Percentiles rank a stretch among this genome's conserved stretches.
Conservation (phyloP, 2,113 vertebrate species). For the Brachypodius melanocephalos region DNA sequence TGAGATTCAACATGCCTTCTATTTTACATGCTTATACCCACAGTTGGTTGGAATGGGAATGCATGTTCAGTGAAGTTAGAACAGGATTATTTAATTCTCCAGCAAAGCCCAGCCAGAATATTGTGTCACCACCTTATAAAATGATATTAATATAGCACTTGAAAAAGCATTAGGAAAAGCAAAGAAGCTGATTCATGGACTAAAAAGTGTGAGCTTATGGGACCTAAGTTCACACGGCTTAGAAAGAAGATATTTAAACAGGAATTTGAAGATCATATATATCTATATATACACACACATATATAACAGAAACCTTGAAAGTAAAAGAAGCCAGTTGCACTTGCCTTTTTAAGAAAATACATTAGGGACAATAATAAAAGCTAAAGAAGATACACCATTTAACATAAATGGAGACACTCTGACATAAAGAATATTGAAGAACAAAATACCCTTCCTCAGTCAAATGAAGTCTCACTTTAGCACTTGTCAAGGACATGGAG, state of each 20-base stretch:
- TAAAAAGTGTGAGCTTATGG: constrained; percentile 42
- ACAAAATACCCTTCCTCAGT: neutral
- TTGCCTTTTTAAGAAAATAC: neutral
- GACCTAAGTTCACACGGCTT: constrained; percentile 2
- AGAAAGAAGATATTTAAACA: constrained; percentile 1
- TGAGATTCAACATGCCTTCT: neutral
- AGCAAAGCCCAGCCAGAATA: constrained; percentile 41
- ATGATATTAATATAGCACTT: constrained; percentile 56
- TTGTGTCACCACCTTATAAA: constrained; percentile 58
- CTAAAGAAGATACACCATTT: neutral
- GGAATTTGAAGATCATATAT: neutral
- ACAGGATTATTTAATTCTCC: constrained; percentile 33
- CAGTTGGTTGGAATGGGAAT: neutral
- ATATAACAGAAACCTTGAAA: neutral
- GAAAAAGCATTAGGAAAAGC: constrained; percentile 55
- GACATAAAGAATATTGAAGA: neutral
- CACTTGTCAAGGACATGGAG: neutral
- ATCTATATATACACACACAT: neutral
- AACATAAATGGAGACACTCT: neutral
- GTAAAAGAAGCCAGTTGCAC: neutral
- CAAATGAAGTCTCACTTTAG: neutral
- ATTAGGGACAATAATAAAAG: neutral
- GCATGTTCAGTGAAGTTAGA: constrained; percentile 25
- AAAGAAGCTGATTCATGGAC: constrained; percentile 4
- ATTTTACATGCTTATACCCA: neutral